Evolutionary conservation across 2,797 vertebrate species (phyloP).

Genomic region (Phrynocephalus vlangalii): DNA sequence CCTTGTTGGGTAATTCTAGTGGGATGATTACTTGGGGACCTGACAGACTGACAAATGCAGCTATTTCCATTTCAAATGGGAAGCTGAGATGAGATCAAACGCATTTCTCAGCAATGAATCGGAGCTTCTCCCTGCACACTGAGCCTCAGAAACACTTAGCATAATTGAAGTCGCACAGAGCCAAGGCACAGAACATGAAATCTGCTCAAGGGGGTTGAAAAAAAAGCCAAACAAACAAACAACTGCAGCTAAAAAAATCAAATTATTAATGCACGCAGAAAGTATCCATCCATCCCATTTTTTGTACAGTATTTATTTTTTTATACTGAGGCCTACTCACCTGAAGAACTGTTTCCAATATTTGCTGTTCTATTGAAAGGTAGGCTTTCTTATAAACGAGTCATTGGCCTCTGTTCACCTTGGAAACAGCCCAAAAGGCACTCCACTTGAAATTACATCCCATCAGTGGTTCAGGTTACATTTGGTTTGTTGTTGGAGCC

Average conservation of each 20-base stretch:
- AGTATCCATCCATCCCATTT: neutral
- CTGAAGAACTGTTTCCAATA: neutral
- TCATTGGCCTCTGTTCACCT: conserved; percentile 6
- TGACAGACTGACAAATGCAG: conserved; percentile 73
- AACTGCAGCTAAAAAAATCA: conserved; percentile 19
- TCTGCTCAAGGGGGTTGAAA: conserved; percentile 44
- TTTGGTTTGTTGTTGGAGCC: neutral
- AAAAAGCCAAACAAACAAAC: conserved; percentile 61
- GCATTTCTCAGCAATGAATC: conserved; percentile 66
- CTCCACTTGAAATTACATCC: neutral
- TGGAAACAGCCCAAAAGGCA: neutral
- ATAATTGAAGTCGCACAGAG: conserved; percentile 65
- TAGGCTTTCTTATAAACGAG: neutral
- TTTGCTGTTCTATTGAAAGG: neutral
- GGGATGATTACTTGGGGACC: conserved; percentile 65
- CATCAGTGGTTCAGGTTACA: neutral
- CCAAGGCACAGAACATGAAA: conserved; percentile 56
- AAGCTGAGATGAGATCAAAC: conserved; percentile 71
- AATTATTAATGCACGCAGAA: conserved; percentile 34
- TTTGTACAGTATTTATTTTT: too few relatives aligned
- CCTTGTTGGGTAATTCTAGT: conserved; percentile 46
- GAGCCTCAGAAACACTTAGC: conserved; percentile 53
- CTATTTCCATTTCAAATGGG: conserved; percentile 77
- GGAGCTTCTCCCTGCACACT: conserved; percentile 50
- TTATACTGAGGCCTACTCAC: conserved; percentile 24